Evolutionary conservation across 2,113 vertebrate species (phyloP), one percentile per base, ranked within the genome.

Genomic region (Nesospiza acunhae): DNA sequence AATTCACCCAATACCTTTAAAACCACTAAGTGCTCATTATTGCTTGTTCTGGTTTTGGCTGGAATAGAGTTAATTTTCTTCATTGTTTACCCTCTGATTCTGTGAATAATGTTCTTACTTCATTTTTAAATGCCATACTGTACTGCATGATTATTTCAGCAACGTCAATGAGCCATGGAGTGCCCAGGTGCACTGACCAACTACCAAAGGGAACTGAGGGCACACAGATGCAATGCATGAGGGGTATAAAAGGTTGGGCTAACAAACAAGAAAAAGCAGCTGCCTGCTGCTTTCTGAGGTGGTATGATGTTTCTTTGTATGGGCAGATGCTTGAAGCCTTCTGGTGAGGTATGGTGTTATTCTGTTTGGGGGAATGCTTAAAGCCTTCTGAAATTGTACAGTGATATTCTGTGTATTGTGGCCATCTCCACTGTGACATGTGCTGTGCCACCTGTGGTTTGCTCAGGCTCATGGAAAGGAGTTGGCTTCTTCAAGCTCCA

Each of bases 91-190:
- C 44, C 56, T 94, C 62, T 93, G 64, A 92, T 73, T 49, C 28
- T 74, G 39, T 49, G 44, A 96, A 94, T 94, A 96, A 96, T 77
- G 63, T 92, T 94, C 94, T 76, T 69, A 89, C 69, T 97, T 95
- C 47, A 64, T 91, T 97, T 95, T 97, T 88, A 94, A 97, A 78
- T 4, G 35, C 84, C n/a, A 53, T 92, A 89, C 52, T 94, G 82
- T 92, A 84, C 66, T 95, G 84, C 84, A 96, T 37, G 22, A 94
- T 91, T 87, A 94, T 96, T 96, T 95, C 88, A 96, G 94, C 55
- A 92, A 28, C 30, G 92, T 84, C 18, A n/a, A 3, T 15, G 56
- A n/a, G 56, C 55, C 33, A n/a, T 23, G 33, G 55, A 58, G 33
- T n/a, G 55, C 33, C 55, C 55, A 58, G 33, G 33, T 6, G 33